Evolutionary conservation across 2,113 vertebrate species (phyloP).

Genomic region (Coryphaenoides rupestris): DNA sequence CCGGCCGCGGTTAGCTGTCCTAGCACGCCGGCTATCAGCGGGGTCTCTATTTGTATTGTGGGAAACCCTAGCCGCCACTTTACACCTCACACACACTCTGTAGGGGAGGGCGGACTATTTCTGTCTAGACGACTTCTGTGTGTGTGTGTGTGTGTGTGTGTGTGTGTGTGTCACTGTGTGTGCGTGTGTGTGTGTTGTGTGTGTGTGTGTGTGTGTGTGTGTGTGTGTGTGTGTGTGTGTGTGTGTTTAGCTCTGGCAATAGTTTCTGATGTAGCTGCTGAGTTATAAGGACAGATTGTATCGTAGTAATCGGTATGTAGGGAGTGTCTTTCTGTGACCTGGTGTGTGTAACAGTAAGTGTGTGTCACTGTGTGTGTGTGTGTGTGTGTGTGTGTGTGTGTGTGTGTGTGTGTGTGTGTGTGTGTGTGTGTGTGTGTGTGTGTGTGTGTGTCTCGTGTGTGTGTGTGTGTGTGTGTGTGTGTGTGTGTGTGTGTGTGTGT

Average conservation of each 20-base stretch:
- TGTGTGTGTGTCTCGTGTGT: conserved; percentile 10
- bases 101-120: conserved; percentile 3
- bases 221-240: no score
- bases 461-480: no score
- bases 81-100: conserved; percentile 32
- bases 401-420: not conserved
- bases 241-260: no score
- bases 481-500: no score
- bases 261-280: not conserved
- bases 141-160: conserved; percentile 3
- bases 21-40: not conserved
- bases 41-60: conserved; percentile 31
- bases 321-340: no score
- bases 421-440: conserved; percentile 2
- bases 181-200: no score
- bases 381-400: not conserved
- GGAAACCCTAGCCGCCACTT: conserved; percentile 49
- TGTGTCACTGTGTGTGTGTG: conserved; percentile 19
- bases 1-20: not conserved
- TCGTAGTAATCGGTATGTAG: not conserved
- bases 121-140: conserved; percentile 38
- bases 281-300: not conserved
- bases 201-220: no score
- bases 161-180: no score
- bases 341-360: no score